These are phyloP conservation scores for Siderastrea siderea DNA, from an alignment of 92 coral and sea anemone genomes.

Conservation along the genomic window DNA sequence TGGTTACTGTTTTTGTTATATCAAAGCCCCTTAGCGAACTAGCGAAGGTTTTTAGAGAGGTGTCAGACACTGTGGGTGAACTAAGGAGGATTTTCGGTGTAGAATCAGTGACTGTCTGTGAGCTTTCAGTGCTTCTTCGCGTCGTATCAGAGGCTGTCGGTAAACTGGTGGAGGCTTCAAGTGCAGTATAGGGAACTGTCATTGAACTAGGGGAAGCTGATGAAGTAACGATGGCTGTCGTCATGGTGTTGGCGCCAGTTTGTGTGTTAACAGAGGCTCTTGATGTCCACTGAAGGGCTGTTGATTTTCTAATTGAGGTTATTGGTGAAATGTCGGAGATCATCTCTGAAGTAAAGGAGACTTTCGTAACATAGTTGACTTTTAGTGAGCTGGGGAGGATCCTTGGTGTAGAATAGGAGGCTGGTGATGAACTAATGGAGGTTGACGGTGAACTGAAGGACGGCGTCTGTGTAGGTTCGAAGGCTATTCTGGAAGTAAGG, in stretches of 20 bases:
- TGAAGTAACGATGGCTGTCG: neutral
- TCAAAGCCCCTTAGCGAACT: no score
- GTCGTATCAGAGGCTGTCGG: neutral
- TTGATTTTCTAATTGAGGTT: no score
- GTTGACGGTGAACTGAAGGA: neutral
- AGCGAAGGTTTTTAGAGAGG: no score
- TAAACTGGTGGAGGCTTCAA: neutral
- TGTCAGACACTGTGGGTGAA: neutral
- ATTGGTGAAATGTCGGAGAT: neutral
- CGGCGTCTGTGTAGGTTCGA: neutral
- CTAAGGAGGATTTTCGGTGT: neutral
- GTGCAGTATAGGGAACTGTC: neutral
- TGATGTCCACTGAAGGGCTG: neutral
- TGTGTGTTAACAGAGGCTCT: no score
- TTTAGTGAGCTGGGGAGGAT: neutral
- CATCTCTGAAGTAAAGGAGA: neutral
- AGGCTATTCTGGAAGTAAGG: neutral
- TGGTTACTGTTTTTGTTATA: no score
- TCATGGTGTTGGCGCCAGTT: neutral
- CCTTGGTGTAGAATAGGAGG: neutral
- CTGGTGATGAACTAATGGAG: neutral
- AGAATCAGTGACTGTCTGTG: neutral
- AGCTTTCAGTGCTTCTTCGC: neutral
- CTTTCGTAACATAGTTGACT: no score
- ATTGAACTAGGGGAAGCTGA: neutral